Base-by-base conservation (phyloP, 2,797 vertebrate genomes). In the Heterohyrax brucei region DNA sequence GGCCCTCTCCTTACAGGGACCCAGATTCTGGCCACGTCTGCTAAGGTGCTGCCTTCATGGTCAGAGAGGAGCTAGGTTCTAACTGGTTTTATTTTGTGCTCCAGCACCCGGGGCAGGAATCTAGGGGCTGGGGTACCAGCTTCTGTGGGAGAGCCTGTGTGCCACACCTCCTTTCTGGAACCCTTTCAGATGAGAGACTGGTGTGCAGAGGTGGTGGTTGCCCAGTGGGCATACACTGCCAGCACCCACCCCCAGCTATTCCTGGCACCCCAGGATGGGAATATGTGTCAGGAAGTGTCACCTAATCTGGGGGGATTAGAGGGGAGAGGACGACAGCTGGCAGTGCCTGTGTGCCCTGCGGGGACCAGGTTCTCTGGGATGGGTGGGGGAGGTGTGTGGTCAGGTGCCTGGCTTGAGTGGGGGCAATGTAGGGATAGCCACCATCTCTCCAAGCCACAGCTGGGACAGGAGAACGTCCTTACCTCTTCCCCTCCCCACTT, bases 391-490 rank as follows among this genome's bases (percentile, higher is more conserved):
- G 89, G 96, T 76, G 56, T 70, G 21, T 66, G 44, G 83, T 87
- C 89, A 93, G 93, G 79, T 62, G 70, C 30, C 94, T 87, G 89
- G 61, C 80, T 80, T 70, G 66, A 90, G 81, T 81, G 59, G 73
- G 87, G 87, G 62, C 73, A 30, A 3, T 0, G 5, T 39, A 28
- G 84, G 94, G 72, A 64, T 3, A 0, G 91, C 89, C 79, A 16
- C 97, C 93, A 80, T 97, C 96, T 97, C 97, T 96, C 82, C 96
- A 97, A 97, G 97, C 97, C 97, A 48, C 97, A 97, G 96, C 97
- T 93, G 95, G 94, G 97, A 85, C 78, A 82, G 94, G 93, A 80
- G 89, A 70, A 30, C 76, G 75, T 78, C 81, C 76, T 91, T 46
- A 18, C 68, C 59, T 16, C 8, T 76, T 53, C 62, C 81, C 50